These are phyloP conservation scores for Tyrannus savana DNA, from an alignment of 2,113 vertebrate genomes.

Conservation along the genomic window DNA sequence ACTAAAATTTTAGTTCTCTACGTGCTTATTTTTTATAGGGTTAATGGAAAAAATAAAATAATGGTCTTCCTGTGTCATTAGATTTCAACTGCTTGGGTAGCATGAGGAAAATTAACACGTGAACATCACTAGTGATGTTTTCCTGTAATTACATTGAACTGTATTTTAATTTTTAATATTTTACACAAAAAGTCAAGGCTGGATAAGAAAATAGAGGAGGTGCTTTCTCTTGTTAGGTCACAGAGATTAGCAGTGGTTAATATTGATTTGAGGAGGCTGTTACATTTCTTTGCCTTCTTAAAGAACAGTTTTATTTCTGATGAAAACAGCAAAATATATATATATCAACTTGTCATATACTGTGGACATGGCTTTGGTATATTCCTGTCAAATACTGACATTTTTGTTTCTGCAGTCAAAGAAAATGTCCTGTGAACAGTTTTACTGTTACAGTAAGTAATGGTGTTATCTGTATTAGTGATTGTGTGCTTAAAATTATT, in stretches of 20 bases:
- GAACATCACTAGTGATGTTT: neutral
- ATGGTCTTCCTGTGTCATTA: neutral
- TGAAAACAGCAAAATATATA: neutral
- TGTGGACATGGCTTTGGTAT: neutral
- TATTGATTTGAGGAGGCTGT: slow-evolving; percentile 25
- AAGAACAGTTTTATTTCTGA: slow-evolving; percentile 17
- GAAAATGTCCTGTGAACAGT: neutral
- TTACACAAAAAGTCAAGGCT: slow-evolving; percentile 1
- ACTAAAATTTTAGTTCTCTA: neutral
- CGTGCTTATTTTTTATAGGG: slow-evolving; percentile 16
- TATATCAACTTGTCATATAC: neutral
- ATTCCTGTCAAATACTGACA: neutral
- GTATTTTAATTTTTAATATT: slow-evolving; percentile 27
- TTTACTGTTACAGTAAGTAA: neutral
- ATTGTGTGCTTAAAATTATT: slow-evolving; percentile 4
- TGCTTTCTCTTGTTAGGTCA: neutral
- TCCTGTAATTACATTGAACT: neutral
- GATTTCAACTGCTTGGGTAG: neutral
- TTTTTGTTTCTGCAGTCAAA: slow-evolving; percentile 11
- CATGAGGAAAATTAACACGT: neutral
- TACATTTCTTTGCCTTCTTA: slow-evolving; percentile 15
- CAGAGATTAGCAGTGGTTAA: neutral
- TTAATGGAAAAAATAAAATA: slow-evolving; percentile 23
- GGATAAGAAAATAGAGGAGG: neutral
- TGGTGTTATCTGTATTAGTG: neutral